Conservation (phyloP, 2,888 invertebrate genomes). For the Cerceris rybyensis region DNA sequence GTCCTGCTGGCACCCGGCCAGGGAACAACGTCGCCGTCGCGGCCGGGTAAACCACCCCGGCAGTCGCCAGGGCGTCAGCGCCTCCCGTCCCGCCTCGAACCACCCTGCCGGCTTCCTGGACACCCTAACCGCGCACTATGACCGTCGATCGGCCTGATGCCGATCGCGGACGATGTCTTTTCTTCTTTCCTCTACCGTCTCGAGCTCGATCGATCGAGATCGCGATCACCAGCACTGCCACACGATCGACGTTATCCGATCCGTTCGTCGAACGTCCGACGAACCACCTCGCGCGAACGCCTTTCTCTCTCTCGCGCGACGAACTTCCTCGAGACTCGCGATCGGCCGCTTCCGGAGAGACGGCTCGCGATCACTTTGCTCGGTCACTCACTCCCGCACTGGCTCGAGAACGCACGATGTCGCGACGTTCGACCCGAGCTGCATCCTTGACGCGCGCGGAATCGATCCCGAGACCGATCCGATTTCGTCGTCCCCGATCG, state of each 20-base stretch:
- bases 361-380: conserved; percentile 15
- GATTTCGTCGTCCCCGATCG: too few relatives aligned
- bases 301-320: background rate
- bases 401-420: background rate
- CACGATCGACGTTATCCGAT: background rate
- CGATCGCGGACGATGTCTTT: background rate
- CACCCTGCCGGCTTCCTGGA: conserved; percentile 80
- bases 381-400: conserved; percentile 60
- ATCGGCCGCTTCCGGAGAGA: background rate
- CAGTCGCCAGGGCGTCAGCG: conserved; percentile 82
- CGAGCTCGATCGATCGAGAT: background rate
- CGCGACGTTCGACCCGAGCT: too few relatives aligned
- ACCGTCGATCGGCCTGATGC: conserved; percentile 15
- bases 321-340: background rate
- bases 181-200: background rate
- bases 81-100: conserved; percentile 83
- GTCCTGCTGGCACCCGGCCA: conserved; percentile 82
- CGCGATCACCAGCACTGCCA: too few relatives aligned
- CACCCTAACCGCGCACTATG: conserved; percentile 30
- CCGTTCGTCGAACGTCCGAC: background rate
- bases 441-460: background rate
- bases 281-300: background rate
- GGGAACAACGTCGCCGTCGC: conserved; percentile 83
- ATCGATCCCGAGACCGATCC: too few relatives aligned
- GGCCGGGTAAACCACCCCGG: conserved; percentile 81